phyloP scores from a whole-genome alignment of 2,888 invertebrate species.

The Thereva unica region DNA sequence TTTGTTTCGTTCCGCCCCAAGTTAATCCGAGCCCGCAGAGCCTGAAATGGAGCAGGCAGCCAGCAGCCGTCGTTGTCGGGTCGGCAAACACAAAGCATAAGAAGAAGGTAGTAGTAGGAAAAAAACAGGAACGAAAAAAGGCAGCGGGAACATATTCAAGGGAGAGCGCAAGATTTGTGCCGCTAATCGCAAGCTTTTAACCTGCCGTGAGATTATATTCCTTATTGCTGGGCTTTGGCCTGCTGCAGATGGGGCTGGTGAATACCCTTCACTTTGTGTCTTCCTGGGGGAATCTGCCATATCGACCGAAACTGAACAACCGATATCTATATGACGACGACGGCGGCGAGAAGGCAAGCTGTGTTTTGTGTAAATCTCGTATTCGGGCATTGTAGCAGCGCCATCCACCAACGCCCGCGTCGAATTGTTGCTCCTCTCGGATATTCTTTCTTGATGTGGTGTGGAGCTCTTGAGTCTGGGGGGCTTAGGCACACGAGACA shows the following conservation, averaged over 20 bases:
- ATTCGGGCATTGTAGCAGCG: too few relatives aligned
- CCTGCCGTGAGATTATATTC: conserved; percentile 12
- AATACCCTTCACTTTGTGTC: neutral
- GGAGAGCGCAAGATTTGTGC: conserved; percentile 29
- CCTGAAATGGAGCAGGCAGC: too few relatives aligned
- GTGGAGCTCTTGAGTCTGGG: too few relatives aligned
- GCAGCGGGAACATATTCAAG: conserved; percentile 1
- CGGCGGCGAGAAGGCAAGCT: too few relatives aligned
- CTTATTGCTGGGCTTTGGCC: conserved; percentile 5
- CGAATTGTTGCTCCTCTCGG: too few relatives aligned
- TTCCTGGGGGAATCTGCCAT: neutral
- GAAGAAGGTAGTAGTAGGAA: conserved; percentile 10
- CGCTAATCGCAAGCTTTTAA: conserved; percentile 30
- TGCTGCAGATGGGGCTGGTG: conserved; percentile 1
- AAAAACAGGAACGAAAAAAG: conserved; percentile 6
- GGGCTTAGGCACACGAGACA: too few relatives aligned
- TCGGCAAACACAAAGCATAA: conserved; percentile 6
- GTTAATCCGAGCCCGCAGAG: conserved; percentile 1
- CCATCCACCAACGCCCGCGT: too few relatives aligned
- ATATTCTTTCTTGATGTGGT: too few relatives aligned
- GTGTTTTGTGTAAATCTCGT: too few relatives aligned
- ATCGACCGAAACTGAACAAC: neutral
- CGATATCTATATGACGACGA: too few relatives aligned
- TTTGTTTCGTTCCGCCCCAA: conserved; percentile 33
- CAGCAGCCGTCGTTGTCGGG: neutral